Evolutionary conservation across 2,113 vertebrate genomes (phyloP), one percentile per base, ranked within the genome.

Genomic region (Sinocyclocheilus rhinocerous): DNA sequence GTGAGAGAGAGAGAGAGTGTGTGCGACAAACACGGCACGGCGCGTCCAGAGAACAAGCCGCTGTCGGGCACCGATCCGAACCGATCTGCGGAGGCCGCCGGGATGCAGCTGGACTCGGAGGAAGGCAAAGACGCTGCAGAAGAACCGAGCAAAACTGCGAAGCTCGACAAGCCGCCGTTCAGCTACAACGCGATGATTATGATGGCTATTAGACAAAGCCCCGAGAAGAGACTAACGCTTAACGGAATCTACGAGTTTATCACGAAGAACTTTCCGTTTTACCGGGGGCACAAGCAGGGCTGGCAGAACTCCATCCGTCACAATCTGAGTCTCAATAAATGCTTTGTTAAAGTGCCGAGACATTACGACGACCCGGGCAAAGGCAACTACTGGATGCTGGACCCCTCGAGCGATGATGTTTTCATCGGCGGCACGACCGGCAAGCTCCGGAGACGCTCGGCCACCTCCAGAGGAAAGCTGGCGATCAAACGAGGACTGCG

Each of bases 311-410:
- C 67, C 86, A 96, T 96, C 90, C 91, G 95, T 0, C 95, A 96
- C 93, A 96, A 96, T 88, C 92, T 96, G 42, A 95, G 95, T 89
- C 94, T 96, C 39, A 96, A 96, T 88, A 96, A 96, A 87, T 96
- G 95, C 87, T 96, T 96, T 85, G 95, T 96, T 0, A 96, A 96
- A 90, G 95, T 96, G 36, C 95, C 95, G 8, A 75, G 95, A 36
- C 95, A 96, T 90, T 96, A 96, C 90, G 95, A 96, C 84, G 95
- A 96, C 89, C 95, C 95, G n/a, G 95, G 95, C 0, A 96, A 96
- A 83, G 95, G 95, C 0, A 96, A 96, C 90, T 96, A 96, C 33
- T 70, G 67, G 67, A 70, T 70, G 67, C 16, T 70, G 29, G 67
- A 70, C 67, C 67, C 67, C 1, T 70, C 67, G 16, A 70, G 67